phyloP scores from a whole-genome alignment of 2,797 vertebrate genomes.

The Cyclura pinguis region DNA sequence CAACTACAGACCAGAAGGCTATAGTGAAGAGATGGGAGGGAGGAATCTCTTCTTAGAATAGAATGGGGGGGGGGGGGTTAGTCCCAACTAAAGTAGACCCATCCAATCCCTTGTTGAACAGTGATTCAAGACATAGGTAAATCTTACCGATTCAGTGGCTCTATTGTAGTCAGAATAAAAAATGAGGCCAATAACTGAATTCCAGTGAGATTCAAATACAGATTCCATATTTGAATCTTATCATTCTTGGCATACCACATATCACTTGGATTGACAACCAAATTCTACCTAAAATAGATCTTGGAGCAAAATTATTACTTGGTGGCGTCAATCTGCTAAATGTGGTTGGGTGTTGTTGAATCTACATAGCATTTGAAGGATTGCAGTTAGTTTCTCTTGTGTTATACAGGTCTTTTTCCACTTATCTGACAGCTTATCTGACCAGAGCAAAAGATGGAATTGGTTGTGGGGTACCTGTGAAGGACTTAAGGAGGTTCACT shows the following conservation, averaged over 20 bases:
- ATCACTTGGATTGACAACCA: neutral
- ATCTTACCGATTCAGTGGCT: no score
- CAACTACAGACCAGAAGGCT: neutral
- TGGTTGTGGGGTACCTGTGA: no score
- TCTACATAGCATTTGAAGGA: neutral
- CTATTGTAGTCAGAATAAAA: no score
- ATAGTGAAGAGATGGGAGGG: neutral
- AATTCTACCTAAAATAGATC: constrained; percentile 6
- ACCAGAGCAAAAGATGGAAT: no score
- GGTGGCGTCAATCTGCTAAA: neutral
- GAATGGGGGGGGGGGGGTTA: neutral
- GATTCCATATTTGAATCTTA: neutral
- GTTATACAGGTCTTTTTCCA: no score
- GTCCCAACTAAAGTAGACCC: no score
- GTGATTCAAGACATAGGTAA: no score
- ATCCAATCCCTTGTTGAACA: no score
- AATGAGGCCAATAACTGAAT: neutral
- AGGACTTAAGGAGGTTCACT: no score
- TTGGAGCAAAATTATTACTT: neutral
- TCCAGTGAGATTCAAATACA: neutral
- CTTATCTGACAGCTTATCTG: no score
- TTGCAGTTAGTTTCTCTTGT: neutral
- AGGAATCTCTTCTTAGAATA: neutral
- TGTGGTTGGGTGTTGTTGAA: neutral
- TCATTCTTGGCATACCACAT: neutral